phyloP scores from a whole-genome alignment of 2,113 vertebrate species.

The Hypomesus transpacificus region DNA sequence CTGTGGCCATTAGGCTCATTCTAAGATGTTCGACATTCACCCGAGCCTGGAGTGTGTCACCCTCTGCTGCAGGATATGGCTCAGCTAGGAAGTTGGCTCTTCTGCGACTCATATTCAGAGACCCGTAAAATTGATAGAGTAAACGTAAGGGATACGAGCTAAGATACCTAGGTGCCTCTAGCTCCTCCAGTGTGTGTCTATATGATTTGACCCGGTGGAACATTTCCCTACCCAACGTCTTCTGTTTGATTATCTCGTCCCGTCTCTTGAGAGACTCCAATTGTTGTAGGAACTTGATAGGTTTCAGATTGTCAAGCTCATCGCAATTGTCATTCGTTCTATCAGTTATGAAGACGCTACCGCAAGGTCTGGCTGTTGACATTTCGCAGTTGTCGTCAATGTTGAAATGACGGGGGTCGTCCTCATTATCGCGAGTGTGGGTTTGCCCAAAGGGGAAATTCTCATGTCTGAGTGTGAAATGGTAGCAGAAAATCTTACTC shows the following conservation, averaged over 20 bases:
- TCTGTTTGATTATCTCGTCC: not conserved
- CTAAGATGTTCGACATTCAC: not conserved
- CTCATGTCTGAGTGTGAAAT: not conserved
- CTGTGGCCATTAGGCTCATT: not conserved
- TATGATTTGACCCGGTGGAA: not conserved
- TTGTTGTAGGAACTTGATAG: not conserved
- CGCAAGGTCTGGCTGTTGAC: not conserved
- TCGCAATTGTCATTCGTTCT: not conserved
- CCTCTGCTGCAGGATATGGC: not conserved
- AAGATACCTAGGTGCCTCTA: not conserved
- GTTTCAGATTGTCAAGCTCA: not conserved
- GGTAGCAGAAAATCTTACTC: not conserved
- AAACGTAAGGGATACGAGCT: not conserved
- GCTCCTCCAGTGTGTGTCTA: not conserved
- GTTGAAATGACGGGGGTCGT: not conserved
- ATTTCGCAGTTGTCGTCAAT: not conserved
- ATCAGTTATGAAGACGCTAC: not conserved
- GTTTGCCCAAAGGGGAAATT: not conserved
- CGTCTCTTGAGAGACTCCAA: not conserved
- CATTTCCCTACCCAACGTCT: not conserved
- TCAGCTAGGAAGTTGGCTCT: not conserved
- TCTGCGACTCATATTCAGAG: not conserved
- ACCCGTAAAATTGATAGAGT: not conserved
- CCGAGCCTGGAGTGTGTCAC: not conserved
- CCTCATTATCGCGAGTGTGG: not conserved